Base-by-base conservation (phyloP, 1,140 invertebrate genomes). In the Ladona fulva region DNA sequence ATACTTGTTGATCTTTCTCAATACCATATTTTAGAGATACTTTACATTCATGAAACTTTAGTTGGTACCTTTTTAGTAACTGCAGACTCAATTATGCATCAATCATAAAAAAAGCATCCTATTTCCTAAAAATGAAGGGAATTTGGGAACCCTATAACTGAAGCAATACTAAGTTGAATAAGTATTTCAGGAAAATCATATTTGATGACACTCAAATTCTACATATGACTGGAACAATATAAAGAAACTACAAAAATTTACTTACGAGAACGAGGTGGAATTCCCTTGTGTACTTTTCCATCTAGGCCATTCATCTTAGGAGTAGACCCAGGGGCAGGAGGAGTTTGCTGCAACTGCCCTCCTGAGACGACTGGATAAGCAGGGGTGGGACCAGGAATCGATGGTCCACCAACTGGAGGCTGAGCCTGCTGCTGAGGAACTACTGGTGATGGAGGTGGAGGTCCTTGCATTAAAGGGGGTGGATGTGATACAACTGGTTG, bases 281-380 rank as follows among this genome's bases (percentile, higher is more conserved):
- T 66, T 1, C 16, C 52, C 14, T 66, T 66, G 52, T 66, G 52
- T 22, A 16, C 52, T 66, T 66, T 66, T 16, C 52, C 52, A 66
- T 66, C 52, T 22, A 66, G n/a, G 14, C 52, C 52, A 66, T 66
- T 66, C 52, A 66, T 22, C n/a, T 66, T 66, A 3, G 52, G 52
- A 76, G 78, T 29, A 80, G 79, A 14, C 74, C 74, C 74, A 42
- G 78, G 66, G 0, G 74, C 42, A 14, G 77, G 77, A 37, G 81
- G 74, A 22, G 29, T 76, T 77, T 78, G 37, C 25, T 77, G 74
- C 14, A 42, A 42, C 74, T 24, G 19, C 29, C 76, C 8, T 77
- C 74, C 37, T 22, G 75, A 16, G 14, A 66, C 52, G 1, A 66
- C 52, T 66, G 52, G 52, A 22, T 66, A 66, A 66, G 52, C 52